These are phyloP conservation scores for Diloba caeruleocephala DNA, from an alignment of 2,888 invertebrate species.

Conservation along the genomic window DNA sequence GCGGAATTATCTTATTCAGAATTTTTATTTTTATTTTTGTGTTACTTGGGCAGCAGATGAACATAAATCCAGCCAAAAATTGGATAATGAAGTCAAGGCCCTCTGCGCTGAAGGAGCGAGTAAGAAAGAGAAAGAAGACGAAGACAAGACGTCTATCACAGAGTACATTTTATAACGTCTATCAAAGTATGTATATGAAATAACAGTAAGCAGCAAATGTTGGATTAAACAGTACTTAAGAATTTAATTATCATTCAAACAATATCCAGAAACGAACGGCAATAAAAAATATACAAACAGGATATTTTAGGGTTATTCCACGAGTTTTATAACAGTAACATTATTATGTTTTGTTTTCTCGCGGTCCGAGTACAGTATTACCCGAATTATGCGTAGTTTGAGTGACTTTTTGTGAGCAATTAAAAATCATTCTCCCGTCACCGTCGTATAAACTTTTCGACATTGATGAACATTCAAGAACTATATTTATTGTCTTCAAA, in stretches of 20 bases:
- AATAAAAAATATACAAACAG: conserved; percentile 35
- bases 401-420: conserved; percentile 69
- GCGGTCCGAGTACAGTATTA: conserved; percentile 22
- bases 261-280: conserved; percentile 40
- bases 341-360: conserved; percentile 14
- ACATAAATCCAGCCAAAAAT: too few relatives aligned
- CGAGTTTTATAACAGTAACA: conserved; percentile 29
- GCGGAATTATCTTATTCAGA: too few relatives aligned
- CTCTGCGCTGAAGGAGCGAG: too few relatives aligned
- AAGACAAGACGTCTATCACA: too few relatives aligned
- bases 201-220: conserved; percentile 21
- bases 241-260: conserved; percentile 45
- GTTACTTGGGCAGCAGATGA: too few relatives aligned
- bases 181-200: too few relatives aligned
- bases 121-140: too few relatives aligned
- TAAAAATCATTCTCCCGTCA: conserved; percentile 74
- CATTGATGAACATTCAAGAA: conserved; percentile 65
- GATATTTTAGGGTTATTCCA: conserved; percentile 22
- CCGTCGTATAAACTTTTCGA: conserved; percentile 71
- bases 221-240: conserved; percentile 31
- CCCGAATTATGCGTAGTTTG: conserved; percentile 48
- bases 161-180: too few relatives aligned
- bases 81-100: too few relatives aligned
- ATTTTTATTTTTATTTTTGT: too few relatives aligned
- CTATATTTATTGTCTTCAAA: conserved; percentile 62